Percentiles rank a stretch among this genome's conserved stretches.
Conservation (phyloP, 2,797 vertebrate species). For the Cossypha heuglini region DNA sequence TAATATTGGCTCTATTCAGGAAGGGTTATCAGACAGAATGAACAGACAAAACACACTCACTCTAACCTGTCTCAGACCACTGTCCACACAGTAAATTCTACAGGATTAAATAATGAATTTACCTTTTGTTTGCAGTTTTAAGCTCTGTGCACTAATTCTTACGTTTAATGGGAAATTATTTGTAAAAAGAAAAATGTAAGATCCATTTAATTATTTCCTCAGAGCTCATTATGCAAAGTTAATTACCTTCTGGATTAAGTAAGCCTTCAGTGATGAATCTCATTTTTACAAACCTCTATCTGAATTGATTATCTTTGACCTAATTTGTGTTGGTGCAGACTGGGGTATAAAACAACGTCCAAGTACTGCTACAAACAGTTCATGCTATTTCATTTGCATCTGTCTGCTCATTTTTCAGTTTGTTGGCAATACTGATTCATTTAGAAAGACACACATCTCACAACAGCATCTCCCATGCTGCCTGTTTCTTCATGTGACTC, state of each 20-base stretch:
- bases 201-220: neutral
- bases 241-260: neutral
- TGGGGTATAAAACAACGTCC: neutral
- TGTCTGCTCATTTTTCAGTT: neutral
- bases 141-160: neutral
- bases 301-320: neutral
- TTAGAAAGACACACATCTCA: neutral
- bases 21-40: neutral
- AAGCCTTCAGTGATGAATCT: neutral
- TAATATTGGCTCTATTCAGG: neutral
- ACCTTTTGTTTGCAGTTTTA: neutral
- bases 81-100: neutral
- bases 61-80: neutral
- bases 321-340: neutral
- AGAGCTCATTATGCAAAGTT: neutral
- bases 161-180: neutral
- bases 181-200: neutral
- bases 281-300: neutral
- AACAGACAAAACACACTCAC: neutral
- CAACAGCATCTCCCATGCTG: neutral
- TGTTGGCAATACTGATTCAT: neutral
- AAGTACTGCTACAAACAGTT: neutral
- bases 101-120: neutral
- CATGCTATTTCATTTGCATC: neutral
- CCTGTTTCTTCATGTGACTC: neutral